Conservation (phyloP, 2,113 vertebrate species). For the Ursus arctos region DNA sequence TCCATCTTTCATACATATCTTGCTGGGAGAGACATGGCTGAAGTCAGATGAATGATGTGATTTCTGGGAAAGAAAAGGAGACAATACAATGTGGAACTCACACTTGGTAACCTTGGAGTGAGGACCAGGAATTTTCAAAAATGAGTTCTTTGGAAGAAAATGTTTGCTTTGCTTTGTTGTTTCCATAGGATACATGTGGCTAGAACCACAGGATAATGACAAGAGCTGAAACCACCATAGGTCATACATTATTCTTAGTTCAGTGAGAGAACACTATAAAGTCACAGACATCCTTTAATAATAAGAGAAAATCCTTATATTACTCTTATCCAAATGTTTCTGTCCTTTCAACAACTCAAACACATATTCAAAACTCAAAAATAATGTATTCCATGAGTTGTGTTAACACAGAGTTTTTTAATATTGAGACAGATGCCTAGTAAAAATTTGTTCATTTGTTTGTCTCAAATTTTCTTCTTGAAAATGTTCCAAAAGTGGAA, state of each 20-base stretch:
- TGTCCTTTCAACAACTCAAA: not conserved
- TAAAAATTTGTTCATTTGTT: not conserved
- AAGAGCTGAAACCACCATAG: not conserved
- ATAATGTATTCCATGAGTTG: not conserved
- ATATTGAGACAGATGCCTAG: not conserved
- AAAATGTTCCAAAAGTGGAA: not conserved
- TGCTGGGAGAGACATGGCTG: not conserved
- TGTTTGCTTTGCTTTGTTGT: slow-evolving; percentile 10
- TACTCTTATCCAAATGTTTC: not conserved
- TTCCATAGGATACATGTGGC: not conserved
- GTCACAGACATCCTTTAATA: not conserved
- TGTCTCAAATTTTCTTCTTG: not conserved
- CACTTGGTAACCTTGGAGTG: not conserved
- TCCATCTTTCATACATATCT: not conserved
- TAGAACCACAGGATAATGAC: not conserved
- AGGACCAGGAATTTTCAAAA: slow-evolving; percentile 39
- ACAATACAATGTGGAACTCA: not conserved
- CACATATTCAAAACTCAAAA: not conserved
- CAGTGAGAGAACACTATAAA: not conserved
- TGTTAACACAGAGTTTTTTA: not conserved
- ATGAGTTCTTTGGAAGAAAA: not conserved
- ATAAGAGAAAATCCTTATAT: not conserved
- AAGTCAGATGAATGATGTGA: slow-evolving; percentile 48
- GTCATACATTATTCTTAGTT: not conserved
- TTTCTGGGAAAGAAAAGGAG: slow-evolving; percentile 74